phyloP scores from a whole-genome alignment of 2,113 vertebrate genomes.

The Ictalurus furcatus region DNA sequence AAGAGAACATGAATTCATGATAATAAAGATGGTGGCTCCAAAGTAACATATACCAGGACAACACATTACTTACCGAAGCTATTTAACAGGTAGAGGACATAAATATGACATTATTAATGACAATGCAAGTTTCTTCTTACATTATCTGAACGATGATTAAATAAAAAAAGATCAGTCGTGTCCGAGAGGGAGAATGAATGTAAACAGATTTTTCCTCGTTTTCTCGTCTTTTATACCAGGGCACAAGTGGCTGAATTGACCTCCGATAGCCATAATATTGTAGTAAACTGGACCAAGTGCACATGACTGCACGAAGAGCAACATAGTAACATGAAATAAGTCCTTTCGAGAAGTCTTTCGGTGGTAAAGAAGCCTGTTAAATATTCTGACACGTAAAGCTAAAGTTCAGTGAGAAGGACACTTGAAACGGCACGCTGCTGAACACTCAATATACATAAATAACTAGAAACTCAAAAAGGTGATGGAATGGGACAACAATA shows the following conservation, averaged over 20 bases:
- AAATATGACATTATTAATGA: not conserved
- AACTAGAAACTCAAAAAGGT: not conserved
- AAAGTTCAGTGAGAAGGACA: slow-evolving; percentile 28
- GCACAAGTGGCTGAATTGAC: not conserved
- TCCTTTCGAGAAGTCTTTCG: not conserved
- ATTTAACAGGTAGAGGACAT: not conserved
- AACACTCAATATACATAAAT: not conserved
- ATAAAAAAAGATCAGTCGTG: not conserved
- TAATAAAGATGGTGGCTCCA: not conserved
- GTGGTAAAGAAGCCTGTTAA: not conserved
- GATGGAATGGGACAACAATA: not conserved
- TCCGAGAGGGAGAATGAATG: not conserved
- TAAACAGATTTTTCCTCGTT: not conserved
- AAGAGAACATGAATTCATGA: not conserved
- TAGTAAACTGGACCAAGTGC: not conserved
- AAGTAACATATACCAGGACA: not conserved
- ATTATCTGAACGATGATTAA: not conserved
- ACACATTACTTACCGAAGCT: not conserved
- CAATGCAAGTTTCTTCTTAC: not conserved
- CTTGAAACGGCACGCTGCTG: not conserved
- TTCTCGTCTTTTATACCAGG: too few relatives aligned
- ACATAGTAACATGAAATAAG: not conserved
- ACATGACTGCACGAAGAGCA: not conserved
- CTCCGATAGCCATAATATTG: not conserved
- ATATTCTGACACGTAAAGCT: not conserved